Evolutionary conservation across 2,113 vertebrate genomes (phyloP), one percentile per base, ranked within the genome.

Genomic region (Sorex fumeus): DNA sequence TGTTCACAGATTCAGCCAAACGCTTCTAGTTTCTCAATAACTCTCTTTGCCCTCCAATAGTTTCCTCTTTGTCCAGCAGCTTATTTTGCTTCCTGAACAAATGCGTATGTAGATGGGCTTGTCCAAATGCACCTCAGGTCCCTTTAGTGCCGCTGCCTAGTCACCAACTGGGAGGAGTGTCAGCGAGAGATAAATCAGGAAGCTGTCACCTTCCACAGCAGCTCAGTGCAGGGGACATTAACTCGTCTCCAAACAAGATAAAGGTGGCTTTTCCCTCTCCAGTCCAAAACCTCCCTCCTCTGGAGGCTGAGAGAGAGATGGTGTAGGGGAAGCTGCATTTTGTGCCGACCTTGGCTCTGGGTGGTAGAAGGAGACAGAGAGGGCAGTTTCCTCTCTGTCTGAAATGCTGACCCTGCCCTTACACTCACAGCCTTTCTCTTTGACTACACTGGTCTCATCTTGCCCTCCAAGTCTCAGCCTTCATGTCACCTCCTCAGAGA

Each of bases 151-250:
- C 16, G 62, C 36, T 62, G 32, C 0, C 13, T 50, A 50, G 13
- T 77, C 50, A 47, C 4, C 0, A 2, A 9, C 18, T 0, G 77
- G 64, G 66, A 86, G 66, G 90, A 67, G 9, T 84, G 88, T 90
- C 92, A 69, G 85, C 11, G 27, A 77, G 23, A 94, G 86, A 90
- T 32, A 93, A 89, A 93, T 67, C 90, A 77, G 27, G 90, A n/a
- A n/a, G 71, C 91, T 79, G 80, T 92, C 75, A 79, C 64, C 83
- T 92, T 77, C 30, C 5, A 0, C 36, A 79, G 57, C 9, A 6
- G 57, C 11, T 28, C 50, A 57, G 30, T 15, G 0, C 62, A 75
- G 45, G 84, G 87, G 81, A 90, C 60, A 60, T 60, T 60, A 60
- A 60, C 57, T 60, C 21, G 6, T 19, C 57, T 60, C 57, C 57